Conservation (phyloP, 2,797 vertebrate species). For the Synanceia verrucosa region DNA sequence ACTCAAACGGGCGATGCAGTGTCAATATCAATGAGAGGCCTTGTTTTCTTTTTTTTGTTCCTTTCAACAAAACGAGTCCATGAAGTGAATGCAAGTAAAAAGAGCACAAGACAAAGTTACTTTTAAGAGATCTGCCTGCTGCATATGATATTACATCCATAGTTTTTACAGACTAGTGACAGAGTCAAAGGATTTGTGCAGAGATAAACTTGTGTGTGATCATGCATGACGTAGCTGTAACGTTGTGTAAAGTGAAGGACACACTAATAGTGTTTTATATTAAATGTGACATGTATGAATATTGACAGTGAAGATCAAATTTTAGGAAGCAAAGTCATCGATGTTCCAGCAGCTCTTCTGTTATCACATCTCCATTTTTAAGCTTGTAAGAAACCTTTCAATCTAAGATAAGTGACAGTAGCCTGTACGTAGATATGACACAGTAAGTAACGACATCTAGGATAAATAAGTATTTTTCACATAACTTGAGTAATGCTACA, state of each 20-base stretch:
- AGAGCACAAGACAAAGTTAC: neutral
- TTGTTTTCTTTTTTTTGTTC: conserved; percentile 40
- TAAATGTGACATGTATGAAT: too few relatives aligned
- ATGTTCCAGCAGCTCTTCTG: conserved; percentile 12
- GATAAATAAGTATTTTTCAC: conserved; percentile 30
- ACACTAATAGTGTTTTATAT: conserved; percentile 12
- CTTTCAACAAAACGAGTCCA: conserved; percentile 3
- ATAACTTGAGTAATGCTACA: conserved; percentile 27
- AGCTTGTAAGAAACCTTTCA: conserved; percentile 17
- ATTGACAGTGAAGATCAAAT: conserved; percentile 65
- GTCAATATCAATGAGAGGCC: conserved; percentile 53
- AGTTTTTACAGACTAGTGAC: neutral
- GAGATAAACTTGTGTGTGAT: neutral
- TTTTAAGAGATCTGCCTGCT: conserved; percentile 3
- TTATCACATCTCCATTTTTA: conserved; percentile 19
- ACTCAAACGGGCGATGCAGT: conserved; percentile 40
- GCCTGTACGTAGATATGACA: conserved; percentile 20
- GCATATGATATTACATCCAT: conserved; percentile 4
- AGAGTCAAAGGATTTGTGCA: conserved; percentile 1
- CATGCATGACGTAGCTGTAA: conserved; percentile 21
- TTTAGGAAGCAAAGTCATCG: conserved; percentile 11
- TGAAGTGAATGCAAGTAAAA: conserved; percentile 2
- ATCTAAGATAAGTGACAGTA: conserved; percentile 7
- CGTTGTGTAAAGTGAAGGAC: neutral
- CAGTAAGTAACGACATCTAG: conserved; percentile 25